A percentile compares a stretch with the other conserved stretches of the same genome.
Conservation (phyloP, 2,888 invertebrate species). For the Orchestes rusci region DNA sequence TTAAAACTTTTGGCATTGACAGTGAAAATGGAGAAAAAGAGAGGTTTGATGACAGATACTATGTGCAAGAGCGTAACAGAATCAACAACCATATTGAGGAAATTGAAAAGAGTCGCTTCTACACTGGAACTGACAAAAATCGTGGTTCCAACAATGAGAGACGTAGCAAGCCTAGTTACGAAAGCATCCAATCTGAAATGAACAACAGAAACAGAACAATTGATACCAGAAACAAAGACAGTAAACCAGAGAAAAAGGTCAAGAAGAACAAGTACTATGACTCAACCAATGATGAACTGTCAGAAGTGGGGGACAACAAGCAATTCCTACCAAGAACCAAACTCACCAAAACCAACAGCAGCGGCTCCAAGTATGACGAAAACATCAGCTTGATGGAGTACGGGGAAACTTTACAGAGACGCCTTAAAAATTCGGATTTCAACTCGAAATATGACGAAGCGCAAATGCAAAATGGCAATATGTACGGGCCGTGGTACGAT, state of each 20-base stretch:
- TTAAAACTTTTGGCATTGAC: conserved; percentile 41
- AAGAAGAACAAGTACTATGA: conserved; percentile 36
- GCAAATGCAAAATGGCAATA: conserved; percentile 56
- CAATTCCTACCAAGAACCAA: conserved; percentile 65
- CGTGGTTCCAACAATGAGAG: conserved; percentile 28
- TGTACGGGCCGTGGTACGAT: conserved; percentile 85
- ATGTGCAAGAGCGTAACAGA: conserved; percentile 22
- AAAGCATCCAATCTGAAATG: conserved; percentile 39
- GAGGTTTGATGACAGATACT: conserved; percentile 31
- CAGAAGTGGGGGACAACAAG: conserved; percentile 44
- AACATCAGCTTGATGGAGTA: conserved; percentile 42
- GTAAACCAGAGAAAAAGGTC: conserved; percentile 11
- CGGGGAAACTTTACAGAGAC: conserved; percentile 43
- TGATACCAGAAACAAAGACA: conserved; percentile 7
- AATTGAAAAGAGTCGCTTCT: conserved; percentile 35
- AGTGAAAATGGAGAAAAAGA: conserved; percentile 38
- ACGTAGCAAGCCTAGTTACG: conserved; percentile 38
- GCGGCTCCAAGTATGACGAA: conserved; percentile 38
- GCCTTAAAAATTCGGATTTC: conserved; percentile 42
- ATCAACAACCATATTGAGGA: conserved; percentile 26
- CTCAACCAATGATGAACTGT: conserved; percentile 40
- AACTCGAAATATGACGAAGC: conserved; percentile 44
- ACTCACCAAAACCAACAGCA: conserved; percentile 52
- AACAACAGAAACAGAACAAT: conserved; percentile 28
- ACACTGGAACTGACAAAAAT: conserved; percentile 29